Evolutionary conservation across 2,888 invertebrate species (phyloP).

Genomic region (Drosophila phalerata): DNA sequence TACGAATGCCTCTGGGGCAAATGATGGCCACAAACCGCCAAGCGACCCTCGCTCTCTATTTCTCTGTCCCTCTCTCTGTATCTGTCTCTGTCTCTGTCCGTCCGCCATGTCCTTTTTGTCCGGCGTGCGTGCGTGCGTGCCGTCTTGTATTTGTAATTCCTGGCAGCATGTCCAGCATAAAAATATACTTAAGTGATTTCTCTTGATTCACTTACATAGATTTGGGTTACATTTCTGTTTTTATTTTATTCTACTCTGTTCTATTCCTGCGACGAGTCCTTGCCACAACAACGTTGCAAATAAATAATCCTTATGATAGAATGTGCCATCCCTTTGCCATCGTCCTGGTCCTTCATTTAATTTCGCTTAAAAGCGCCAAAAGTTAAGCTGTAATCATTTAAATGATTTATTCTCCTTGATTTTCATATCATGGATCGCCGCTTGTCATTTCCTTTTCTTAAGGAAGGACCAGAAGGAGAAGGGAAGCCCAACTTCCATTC

Average conservation of each 20-base stretch:
- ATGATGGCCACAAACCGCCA: conserved; percentile 70
- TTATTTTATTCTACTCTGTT: conserved; percentile 64
- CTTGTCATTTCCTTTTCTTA: conserved; percentile 52
- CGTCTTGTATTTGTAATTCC: conserved; percentile 80
- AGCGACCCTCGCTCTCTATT: conserved; percentile 44
- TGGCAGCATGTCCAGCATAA: conserved; percentile 82
- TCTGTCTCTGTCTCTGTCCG: neutral
- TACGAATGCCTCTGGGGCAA: conserved; percentile 66
- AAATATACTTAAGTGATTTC: conserved; percentile 82
- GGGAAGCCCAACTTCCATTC: conserved; percentile 23
- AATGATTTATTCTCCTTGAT: conserved; percentile 80
- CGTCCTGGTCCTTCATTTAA: conserved; percentile 69
- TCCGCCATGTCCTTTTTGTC: conserved; percentile 24
- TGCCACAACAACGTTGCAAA: conserved; percentile 60
- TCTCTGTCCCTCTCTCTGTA: conserved; percentile 7
- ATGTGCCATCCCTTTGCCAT: conserved; percentile 41
- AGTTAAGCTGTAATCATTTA: conserved; percentile 82
- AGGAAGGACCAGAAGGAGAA: neutral
- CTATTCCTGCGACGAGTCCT: conserved; percentile 34
- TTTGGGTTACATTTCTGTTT: conserved; percentile 79
- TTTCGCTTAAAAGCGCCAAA: conserved; percentile 82
- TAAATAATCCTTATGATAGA: conserved; percentile 80
- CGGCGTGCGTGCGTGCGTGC: conserved; percentile 64
- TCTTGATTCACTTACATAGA: conserved; percentile 81
- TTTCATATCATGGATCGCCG: conserved; percentile 74